A percentile compares a stretch with the other conserved stretches of the same genome.
These are phyloP conservation scores for Lysandra bellargus DNA, from an alignment of 2,888 invertebrate genomes.

Conservation along the genomic window DNA sequence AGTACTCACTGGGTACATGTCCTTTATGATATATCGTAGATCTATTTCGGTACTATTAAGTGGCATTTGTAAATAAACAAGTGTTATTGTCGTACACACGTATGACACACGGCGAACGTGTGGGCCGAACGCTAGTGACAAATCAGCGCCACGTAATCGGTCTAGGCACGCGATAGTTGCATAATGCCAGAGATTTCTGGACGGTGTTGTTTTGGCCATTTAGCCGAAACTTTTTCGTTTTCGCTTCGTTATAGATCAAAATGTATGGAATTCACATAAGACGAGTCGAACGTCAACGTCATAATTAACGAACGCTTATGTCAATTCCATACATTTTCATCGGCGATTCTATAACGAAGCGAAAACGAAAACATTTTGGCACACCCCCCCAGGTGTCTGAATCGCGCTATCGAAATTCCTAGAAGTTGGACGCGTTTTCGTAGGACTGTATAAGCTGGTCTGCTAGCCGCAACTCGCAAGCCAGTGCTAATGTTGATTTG, in stretches of 20 bases:
- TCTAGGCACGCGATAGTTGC: slow-evolving; percentile 26
- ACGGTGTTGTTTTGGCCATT: neutral
- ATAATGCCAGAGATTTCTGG: slow-evolving; percentile 30
- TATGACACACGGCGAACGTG: slow-evolving; percentile 43
- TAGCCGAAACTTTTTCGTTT: too few species aligned
- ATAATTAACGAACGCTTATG: too few species aligned
- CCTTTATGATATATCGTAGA: neutral
- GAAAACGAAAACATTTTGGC: too few species aligned
- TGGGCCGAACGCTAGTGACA: slow-evolving; percentile 53
- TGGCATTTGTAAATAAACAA: slow-evolving; percentile 23
- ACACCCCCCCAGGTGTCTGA: neutral
- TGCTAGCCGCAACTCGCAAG: neutral
- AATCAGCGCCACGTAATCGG: slow-evolving; percentile 44
- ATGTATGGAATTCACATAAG: too few species aligned
- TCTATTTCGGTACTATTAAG: slow-evolving; percentile 8
- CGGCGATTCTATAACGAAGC: too few species aligned
- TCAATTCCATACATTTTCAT: too few species aligned
- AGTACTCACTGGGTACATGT: neutral
- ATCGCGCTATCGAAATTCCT: slow-evolving; percentile 8
- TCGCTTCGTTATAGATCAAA: too few species aligned
- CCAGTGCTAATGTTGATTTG: neutral
- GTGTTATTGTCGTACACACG: slow-evolving; percentile 27
- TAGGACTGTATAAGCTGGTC: neutral
- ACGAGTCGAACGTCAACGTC: too few species aligned
- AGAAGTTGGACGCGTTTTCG: neutral